Conservation (phyloP, 2,888 invertebrate genomes). For the Cataglyphis livida region DNA sequence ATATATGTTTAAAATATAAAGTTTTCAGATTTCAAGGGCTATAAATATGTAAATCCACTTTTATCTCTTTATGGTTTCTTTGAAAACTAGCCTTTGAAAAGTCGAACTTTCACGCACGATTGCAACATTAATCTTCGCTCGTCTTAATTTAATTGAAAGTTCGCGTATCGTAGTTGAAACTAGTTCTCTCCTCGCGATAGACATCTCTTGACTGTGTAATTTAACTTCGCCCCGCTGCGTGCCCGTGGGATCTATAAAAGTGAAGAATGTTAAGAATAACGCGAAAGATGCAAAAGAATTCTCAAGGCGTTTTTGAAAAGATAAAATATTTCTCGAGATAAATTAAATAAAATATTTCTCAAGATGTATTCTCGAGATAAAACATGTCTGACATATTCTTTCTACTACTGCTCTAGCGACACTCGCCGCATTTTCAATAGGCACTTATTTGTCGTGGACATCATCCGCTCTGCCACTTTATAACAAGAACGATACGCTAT, state of each 20-base stretch:
- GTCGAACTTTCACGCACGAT: background rate
- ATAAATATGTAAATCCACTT: background rate
- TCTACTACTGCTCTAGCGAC: constrained; percentile 85
- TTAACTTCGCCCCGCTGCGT: constrained; percentile 23
- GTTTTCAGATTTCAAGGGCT: background rate
- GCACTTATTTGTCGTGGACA: constrained; percentile 88
- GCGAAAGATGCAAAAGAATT: constrained; percentile 5
- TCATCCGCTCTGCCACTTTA: constrained; percentile 86
- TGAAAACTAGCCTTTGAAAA: background rate
- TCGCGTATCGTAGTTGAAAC: constrained; percentile 28
- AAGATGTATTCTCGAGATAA: constrained; percentile 2
- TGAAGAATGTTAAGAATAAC: constrained; percentile 1
- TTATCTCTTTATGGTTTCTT: background rate
- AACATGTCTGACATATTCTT: constrained; percentile 26
- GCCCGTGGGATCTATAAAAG: constrained; percentile 8
- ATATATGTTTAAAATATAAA: background rate
- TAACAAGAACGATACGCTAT: constrained; percentile 63
- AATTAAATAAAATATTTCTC: constrained; percentile 24
- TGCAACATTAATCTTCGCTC: constrained; percentile 16
- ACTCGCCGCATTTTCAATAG: constrained; percentile 87
- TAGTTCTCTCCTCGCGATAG: constrained; percentile 22
- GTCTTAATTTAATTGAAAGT: constrained; percentile 39
- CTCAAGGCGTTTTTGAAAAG: constrained; percentile 5
- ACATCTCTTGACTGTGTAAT: constrained; percentile 26
- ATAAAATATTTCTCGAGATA: constrained; percentile 11